Conservation (phyloP, 2,797 vertebrate genomes). For the Pteronotus mesoamericanus region DNA sequence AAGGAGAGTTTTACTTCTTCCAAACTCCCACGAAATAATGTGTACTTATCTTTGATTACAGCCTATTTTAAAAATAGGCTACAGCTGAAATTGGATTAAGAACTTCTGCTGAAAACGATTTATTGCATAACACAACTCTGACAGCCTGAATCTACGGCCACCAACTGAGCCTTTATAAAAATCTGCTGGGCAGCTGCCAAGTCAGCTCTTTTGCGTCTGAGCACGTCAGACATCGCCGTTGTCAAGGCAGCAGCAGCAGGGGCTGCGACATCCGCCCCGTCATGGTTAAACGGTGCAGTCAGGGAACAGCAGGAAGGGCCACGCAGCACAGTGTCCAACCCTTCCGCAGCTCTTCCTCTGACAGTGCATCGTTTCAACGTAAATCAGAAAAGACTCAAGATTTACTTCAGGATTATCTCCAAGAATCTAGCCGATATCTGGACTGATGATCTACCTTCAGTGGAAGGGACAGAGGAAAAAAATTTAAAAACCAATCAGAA, state of each 20-base stretch:
- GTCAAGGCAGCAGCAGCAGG: slow-evolving; percentile 74
- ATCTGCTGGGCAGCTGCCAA: slow-evolving; percentile 83
- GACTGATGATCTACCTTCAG: background rate
- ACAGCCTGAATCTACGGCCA: slow-evolving; percentile 81
- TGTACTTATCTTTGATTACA: slow-evolving; percentile 77
- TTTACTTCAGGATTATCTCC: slow-evolving; percentile 42
- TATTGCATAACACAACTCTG: slow-evolving; percentile 81
- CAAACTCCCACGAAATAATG: slow-evolving; percentile 72
- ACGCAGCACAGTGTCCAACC: slow-evolving; percentile 35
- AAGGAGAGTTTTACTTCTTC: slow-evolving; percentile 54
- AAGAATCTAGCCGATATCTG: slow-evolving; percentile 57
- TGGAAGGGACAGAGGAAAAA: background rate
- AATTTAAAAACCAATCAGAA: background rate
- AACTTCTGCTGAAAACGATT: slow-evolving; percentile 81
- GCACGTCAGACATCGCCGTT: slow-evolving; percentile 76
- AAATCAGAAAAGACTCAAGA: slow-evolving; percentile 32
- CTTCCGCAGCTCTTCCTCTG: slow-evolving; percentile 49
- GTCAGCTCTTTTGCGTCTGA: slow-evolving; percentile 78
- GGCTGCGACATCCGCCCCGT: slow-evolving; percentile 56
- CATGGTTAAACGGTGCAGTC: slow-evolving; percentile 2
- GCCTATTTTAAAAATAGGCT: slow-evolving; percentile 62
- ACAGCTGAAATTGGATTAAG: slow-evolving; percentile 82
- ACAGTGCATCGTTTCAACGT: slow-evolving; percentile 51
- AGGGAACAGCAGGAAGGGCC: slow-evolving; percentile 18
- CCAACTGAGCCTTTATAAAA: slow-evolving; percentile 82